Evolutionary conservation across 2,888 invertebrate species (phyloP), one percentile per base, ranked within the genome.

Genomic region (Hydriomena furcata): DNA sequence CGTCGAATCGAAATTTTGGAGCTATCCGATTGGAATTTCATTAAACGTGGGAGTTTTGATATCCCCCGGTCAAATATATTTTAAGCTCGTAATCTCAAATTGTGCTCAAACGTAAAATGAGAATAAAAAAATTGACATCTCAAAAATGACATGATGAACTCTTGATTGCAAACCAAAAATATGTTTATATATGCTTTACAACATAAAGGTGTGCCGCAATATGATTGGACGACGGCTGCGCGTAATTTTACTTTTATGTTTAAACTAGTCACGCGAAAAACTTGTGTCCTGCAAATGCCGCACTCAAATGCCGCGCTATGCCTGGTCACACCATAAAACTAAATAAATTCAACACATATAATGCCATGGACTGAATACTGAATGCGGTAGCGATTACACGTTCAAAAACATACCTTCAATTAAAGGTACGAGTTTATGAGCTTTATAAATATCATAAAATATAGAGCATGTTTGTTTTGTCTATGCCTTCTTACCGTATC

Each of bases 401-500:
- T 8, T 31, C 31, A 32, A 36, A 37, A 43, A 36, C 21, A 21
- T 36, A 49, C 42, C 31, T 32, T 31, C 30, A 42, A 36, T 42
- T 24, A 30, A 17, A 42, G 24, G 32, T 34, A 34, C 6, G 12
- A 30, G 12, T 42, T 43, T 43, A 42, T 21, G 37, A 43, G 49
- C 21, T 49, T 49, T 37, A 13, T 43, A 42, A 43, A 13, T 11
- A 34, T 38, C 37, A 23, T 43, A 38, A 50, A 50, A 44, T 50
- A 32, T 40, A 13, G 24, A 38, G 11, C 31, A 25, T 28, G 40
- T 45, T 51, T 45, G 35, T 51, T 41, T 40, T 31, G 45, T 31
- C 51, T 36, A 41, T 51, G 30, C 36, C 30, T 41, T 41, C 50
- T 41, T 40, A 36, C 41, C 31, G 41, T 31, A 41, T 31, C 40